Conservation (phyloP, 1,140 invertebrate species). For the Battus philenor region DNA sequence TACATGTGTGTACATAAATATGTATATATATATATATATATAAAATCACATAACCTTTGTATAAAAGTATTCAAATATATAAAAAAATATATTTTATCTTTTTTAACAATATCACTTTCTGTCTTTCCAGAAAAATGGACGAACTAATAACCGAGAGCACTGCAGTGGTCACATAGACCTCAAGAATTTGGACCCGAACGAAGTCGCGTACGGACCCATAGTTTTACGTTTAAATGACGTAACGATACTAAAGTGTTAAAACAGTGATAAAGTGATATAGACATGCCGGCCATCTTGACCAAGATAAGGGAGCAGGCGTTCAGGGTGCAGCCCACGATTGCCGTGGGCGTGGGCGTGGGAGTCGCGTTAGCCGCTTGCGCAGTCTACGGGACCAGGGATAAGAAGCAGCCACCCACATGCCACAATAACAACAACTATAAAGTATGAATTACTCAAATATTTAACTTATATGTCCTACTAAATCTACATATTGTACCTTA, state of each 20-base stretch:
- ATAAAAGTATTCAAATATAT: no score
- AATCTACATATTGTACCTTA: no score
- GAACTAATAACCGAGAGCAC: constrained; percentile 20
- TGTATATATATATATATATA: no score
- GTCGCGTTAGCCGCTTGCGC: constrained; percentile 68
- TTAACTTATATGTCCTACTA: no score
- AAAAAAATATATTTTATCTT: no score
- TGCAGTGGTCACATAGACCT: constrained; percentile 3
- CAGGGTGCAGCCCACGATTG: constrained; percentile 75
- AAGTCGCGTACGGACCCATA: no score
- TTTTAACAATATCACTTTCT: constrained; percentile 14
- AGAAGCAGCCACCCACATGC: constrained; percentile 52
- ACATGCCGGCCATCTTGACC: constrained; percentile 63
- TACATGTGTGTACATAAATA: no score
- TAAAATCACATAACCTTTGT: no score
- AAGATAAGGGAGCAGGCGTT: constrained; percentile 65
- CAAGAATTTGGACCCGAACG: no score
- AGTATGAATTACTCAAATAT: constrained; percentile 42
- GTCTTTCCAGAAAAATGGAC: constrained; percentile 60
- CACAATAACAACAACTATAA: constrained; percentile 71
- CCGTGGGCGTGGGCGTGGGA: constrained; percentile 73
- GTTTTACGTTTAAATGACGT: no score
- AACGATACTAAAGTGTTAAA: background rate
- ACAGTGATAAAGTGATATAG: background rate
- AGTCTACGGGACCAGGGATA: constrained; percentile 55